phyloP scores from a whole-genome alignment of 2,888 invertebrate species.

The Cantharis nigra region DNA sequence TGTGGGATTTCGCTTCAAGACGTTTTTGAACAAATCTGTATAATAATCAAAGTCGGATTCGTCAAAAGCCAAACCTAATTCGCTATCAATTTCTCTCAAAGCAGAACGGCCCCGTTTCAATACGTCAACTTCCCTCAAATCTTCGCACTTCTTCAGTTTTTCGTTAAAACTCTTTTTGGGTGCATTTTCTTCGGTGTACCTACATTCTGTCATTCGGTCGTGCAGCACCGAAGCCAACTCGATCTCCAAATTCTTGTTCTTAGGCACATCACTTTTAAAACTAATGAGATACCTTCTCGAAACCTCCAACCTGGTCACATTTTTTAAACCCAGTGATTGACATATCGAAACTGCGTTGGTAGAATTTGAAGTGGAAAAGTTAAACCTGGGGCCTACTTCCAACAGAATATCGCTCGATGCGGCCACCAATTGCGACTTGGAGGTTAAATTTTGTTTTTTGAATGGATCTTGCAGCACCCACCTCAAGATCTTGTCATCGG shows the following conservation, averaged over 20 bases:
- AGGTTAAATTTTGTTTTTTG: slow-evolving; percentile 62
- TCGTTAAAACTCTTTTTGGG: slow-evolving; percentile 71
- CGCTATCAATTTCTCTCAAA: slow-evolving; percentile 70
- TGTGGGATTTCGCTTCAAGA: slow-evolving; percentile 89
- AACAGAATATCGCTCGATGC: slow-evolving; percentile 62
- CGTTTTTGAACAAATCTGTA: slow-evolving; percentile 80
- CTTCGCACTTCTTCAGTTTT: slow-evolving; percentile 66
- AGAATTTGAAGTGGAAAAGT: slow-evolving; percentile 94
- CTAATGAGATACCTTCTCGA: slow-evolving; percentile 76
- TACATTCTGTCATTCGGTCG: slow-evolving; percentile 93
- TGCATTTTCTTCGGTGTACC: slow-evolving; percentile 70
- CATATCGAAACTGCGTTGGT: slow-evolving; percentile 97
- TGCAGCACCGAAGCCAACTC: slow-evolving; percentile 68
- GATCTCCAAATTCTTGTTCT: slow-evolving; percentile 54
- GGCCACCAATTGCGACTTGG: slow-evolving; percentile 56
- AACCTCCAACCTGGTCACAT: slow-evolving; percentile 80
- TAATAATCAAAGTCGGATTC: slow-evolving; percentile 92
- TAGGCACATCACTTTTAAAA: slow-evolving; percentile 53
- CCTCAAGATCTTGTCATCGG: slow-evolving; percentile 68
- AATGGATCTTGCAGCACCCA: slow-evolving; percentile 82
- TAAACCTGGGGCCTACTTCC: slow-evolving; percentile 92
- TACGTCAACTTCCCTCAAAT: slow-evolving; percentile 86
- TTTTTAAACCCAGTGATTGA: slow-evolving; percentile 76
- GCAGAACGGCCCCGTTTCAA: slow-evolving; percentile 75
- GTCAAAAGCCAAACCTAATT: slow-evolving; percentile 84